A percentile compares a stretch with the other conserved stretches of the same genome.
Conservation (phyloP, 2,797 vertebrate genomes). For the Oreochromis grahami region DNA sequence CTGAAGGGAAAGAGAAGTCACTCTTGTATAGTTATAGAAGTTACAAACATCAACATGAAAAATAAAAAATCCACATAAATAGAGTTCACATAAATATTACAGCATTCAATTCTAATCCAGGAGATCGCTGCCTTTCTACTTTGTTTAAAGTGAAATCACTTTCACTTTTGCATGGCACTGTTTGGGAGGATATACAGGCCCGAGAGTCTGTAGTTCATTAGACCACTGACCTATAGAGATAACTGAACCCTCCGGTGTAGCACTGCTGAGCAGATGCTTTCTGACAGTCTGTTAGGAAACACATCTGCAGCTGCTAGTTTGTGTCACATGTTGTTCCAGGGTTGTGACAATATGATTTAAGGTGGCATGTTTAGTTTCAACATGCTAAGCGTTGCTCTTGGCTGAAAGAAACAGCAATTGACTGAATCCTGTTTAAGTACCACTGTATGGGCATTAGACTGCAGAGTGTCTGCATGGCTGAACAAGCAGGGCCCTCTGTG, state of each 20-base stretch:
- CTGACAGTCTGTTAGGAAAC: slow-evolving; percentile 22
- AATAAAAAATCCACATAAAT: not conserved
- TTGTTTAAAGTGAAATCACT: not conserved
- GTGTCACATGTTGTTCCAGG: slow-evolving; percentile 3
- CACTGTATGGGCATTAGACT: not conserved
- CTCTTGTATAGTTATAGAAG: not conserved
- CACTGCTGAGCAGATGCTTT: not conserved
- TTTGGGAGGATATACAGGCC: not conserved
- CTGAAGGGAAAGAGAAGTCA: not conserved
- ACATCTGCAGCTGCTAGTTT: not conserved
- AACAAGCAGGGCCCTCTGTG: not conserved
- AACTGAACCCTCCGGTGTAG: not conserved
- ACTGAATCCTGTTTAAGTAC: not conserved
- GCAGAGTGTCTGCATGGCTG: not conserved
- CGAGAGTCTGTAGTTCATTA: not conserved
- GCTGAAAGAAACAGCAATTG: not conserved
- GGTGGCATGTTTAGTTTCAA: slow-evolving; percentile 28
- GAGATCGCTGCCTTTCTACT: not conserved
- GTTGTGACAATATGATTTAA: slow-evolving; percentile 1
- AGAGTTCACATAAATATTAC: not conserved
- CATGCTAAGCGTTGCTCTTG: not conserved
- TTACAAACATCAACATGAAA: not conserved
- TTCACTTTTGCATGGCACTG: not conserved
- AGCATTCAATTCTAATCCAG: not conserved
- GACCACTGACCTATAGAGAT: not conserved